These are phyloP conservation scores for Nycticorax nycticorax DNA, from an alignment of 2,113 vertebrate genomes.

Conservation along the genomic window DNA sequence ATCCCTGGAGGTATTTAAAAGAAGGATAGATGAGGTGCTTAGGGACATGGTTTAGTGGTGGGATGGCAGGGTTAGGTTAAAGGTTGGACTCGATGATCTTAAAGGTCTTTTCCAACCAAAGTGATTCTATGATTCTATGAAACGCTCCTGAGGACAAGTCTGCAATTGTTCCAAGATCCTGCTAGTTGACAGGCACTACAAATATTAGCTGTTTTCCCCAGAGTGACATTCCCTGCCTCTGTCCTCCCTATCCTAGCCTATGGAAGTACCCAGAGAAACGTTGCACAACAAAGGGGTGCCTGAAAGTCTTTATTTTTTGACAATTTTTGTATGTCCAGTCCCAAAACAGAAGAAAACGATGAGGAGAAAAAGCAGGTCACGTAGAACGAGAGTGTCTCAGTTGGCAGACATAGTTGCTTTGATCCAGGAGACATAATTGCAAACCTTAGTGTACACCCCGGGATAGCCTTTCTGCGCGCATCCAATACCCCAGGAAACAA, in stretches of 20 bases:
- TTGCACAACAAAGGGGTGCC: neutral
- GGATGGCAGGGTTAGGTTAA: too few species aligned
- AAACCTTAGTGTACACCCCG: conserved; percentile 84
- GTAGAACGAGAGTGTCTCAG: neutral
- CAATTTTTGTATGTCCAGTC: neutral
- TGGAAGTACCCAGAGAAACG: neutral
- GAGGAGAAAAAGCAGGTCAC: neutral
- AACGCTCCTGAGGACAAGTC: neutral
- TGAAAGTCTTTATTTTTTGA: conserved; percentile 11
- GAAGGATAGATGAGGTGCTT: too few species aligned
- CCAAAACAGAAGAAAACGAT: neutral
- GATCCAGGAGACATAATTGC: conserved; percentile 82
- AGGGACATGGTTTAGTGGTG: too few species aligned
- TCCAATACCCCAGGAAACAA: conserved; percentile 87
- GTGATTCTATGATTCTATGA: too few species aligned
- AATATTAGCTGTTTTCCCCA: neutral
- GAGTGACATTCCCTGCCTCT: neutral
- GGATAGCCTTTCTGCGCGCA: conserved; percentile 80
- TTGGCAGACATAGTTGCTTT: conserved; percentile 67
- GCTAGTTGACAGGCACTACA: neutral
- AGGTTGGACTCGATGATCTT: too few species aligned
- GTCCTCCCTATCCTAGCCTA: neutral
- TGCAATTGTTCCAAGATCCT: neutral
- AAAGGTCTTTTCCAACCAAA: too few species aligned
- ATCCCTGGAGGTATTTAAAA: too few species aligned